phyloP scores from a whole-genome alignment of 2,113 vertebrate species.

The Mastomys coucha region DNA sequence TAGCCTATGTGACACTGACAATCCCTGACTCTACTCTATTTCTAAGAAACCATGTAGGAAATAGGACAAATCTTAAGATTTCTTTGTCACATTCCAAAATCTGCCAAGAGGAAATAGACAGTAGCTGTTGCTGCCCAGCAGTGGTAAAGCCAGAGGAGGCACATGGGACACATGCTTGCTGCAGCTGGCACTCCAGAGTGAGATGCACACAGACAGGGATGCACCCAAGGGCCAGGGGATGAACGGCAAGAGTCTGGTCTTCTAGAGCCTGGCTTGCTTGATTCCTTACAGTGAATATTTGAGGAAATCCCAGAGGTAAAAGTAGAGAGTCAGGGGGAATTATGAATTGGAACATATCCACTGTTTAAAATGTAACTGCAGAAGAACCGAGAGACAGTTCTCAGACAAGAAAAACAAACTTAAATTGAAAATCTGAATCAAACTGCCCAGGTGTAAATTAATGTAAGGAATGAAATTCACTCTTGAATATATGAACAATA shows the following conservation, averaged over 20 bases:
- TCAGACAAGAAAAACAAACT: neutral
- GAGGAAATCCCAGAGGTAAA: neutral
- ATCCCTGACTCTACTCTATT: neutral
- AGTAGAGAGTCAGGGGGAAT: neutral
- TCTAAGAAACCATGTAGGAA: neutral
- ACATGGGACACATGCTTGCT: accelerated
- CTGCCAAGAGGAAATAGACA: neutral
- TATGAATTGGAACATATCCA: neutral
- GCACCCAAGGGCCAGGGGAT: no score
- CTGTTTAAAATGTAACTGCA: neutral
- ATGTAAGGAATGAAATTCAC: neutral
- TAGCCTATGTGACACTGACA: neutral
- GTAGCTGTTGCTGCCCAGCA: neutral
- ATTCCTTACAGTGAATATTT: neutral
- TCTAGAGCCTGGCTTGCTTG: neutral
- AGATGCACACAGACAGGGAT: no score
- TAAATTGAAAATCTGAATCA: conserved; percentile 33
- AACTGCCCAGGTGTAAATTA: neutral
- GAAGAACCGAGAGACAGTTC: neutral
- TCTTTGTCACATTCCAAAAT: neutral
- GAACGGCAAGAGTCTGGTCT: neutral
- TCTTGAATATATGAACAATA: neutral
- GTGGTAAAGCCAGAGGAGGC: neutral
- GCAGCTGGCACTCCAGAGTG: neutral
- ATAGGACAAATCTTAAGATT: neutral